phyloP scores from a whole-genome alignment of 2,113 vertebrate species.

The Campylorhamphus procurvoides region DNA sequence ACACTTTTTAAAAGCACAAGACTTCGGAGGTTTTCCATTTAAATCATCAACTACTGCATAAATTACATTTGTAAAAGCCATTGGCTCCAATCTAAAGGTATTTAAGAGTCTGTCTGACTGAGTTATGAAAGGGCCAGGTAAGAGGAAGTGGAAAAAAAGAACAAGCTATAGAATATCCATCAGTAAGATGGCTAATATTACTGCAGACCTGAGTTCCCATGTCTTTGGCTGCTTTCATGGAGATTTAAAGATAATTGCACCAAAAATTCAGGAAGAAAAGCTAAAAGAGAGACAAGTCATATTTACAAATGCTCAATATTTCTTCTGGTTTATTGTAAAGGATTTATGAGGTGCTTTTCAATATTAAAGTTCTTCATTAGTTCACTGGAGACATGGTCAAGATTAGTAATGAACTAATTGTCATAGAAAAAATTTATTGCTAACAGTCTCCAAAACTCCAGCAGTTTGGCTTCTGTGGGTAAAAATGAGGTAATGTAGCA shows the following conservation, averaged over 20 bases:
- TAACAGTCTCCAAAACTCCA: background rate
- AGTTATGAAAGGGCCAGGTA: conserved; percentile 31
- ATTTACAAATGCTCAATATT: background rate
- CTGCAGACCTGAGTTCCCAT: background rate
- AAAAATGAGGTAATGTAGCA: conserved; percentile 44
- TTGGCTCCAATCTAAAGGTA: conserved; percentile 45
- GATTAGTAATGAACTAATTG: conserved; percentile 24
- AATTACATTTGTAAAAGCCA: conserved; percentile 37
- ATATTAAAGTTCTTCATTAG: conserved; percentile 7
- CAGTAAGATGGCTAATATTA: conserved; percentile 33
- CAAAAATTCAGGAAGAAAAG: background rate
- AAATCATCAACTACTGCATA: conserved; percentile 20
- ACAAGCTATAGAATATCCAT: conserved; percentile 46
- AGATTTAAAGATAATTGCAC: conserved; percentile 27
- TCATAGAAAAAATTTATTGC: background rate
- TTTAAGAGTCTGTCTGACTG: conserved; percentile 26
- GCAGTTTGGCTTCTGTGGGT: conserved; percentile 30
- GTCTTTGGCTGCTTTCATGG: conserved; percentile 26
- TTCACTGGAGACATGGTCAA: background rate
- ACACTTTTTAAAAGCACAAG: background rate
- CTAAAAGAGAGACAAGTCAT: background rate
- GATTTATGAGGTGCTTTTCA: conserved; percentile 9
- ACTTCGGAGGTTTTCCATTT: background rate
- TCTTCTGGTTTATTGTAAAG: background rate
- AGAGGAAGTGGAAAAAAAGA: conserved; percentile 42